Conservation (phyloP, 2,113 vertebrate species). For the Hemicordylus capensis region DNA sequence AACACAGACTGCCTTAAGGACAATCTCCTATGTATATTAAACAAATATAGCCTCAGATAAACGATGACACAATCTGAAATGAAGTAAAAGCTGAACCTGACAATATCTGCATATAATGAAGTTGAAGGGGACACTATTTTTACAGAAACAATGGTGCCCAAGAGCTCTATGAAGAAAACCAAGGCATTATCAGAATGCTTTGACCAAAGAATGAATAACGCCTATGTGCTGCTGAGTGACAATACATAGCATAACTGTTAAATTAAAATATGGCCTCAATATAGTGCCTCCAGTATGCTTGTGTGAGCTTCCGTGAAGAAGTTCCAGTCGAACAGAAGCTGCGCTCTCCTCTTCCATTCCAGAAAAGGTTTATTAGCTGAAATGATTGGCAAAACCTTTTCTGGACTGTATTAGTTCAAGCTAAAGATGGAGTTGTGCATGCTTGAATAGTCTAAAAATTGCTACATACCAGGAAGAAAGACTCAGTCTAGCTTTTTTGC, state of each 20-base stretch:
- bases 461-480: no score
- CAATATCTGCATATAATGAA: conserved; percentile 6
- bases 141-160: conserved; percentile 36
- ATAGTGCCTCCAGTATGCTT: no score
- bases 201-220: conserved; percentile 16
- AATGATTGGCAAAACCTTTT: no score
- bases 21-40: conserved; percentile 5
- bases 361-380: no score
- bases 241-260: conserved; percentile 14
- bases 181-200: conserved; percentile 44
- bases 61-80: conserved; percentile 18
- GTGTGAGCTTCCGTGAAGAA: no score
- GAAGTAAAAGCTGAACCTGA: conserved; percentile 35
- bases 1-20: conserved; percentile 5
- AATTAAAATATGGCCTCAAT: no score
- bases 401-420: no score
- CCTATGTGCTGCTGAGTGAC: background rate
- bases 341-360: no score
- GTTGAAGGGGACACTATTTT: conserved; percentile 1
- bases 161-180: background rate
- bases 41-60: background rate
- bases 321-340: no score
- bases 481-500: no score
- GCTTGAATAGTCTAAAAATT: no score
- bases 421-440: no score